Conservation (phyloP, 2,888 invertebrate species). For the Lordiphosa andalusiaca region DNA sequence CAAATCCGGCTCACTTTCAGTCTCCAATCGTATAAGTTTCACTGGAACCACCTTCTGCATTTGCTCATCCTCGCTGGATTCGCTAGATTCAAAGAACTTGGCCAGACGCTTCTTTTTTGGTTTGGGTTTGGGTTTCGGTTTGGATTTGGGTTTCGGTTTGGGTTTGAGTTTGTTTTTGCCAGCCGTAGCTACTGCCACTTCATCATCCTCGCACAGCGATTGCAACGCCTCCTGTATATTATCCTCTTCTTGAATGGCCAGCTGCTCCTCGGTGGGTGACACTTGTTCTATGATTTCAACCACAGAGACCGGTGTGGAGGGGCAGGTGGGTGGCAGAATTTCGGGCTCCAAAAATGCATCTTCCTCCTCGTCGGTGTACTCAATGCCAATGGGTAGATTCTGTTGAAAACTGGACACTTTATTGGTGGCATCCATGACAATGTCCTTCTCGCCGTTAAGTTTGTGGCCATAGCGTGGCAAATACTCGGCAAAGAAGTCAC, state of each 20-base stretch:
- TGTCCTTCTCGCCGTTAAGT: conserved; percentile 40
- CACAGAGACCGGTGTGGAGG: conserved; percentile 7
- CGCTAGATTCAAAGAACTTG: conserved; percentile 1
- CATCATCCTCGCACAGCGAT: conserved; percentile 32
- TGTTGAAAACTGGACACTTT: conserved; percentile 48
- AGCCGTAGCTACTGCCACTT: not conserved
- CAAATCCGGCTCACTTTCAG: too few species aligned
- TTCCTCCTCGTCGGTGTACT: conserved; percentile 36
- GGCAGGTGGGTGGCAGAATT: conserved; percentile 12
- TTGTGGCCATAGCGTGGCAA: conserved; percentile 48
- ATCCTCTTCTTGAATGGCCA: too few species aligned
- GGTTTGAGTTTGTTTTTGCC: conserved; percentile 6
- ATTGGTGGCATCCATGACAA: conserved; percentile 43
- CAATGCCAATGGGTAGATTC: conserved; percentile 53
- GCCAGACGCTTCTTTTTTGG: conserved; percentile 1
- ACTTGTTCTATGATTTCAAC: not conserved
- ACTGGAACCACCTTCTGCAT: not conserved
- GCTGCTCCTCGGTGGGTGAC: too few species aligned
- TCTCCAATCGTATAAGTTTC: too few species aligned
- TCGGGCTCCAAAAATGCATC: not conserved
- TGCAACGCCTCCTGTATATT: conserved; percentile 48
- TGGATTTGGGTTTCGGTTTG: not conserved
- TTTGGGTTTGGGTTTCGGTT: conserved; percentile 5
- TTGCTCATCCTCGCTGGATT: conserved; percentile 13
- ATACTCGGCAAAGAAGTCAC: conserved; percentile 45